Evolutionary conservation across 2,113 vertebrate species (phyloP).

Genomic region (Stercorarius parasiticus): DNA sequence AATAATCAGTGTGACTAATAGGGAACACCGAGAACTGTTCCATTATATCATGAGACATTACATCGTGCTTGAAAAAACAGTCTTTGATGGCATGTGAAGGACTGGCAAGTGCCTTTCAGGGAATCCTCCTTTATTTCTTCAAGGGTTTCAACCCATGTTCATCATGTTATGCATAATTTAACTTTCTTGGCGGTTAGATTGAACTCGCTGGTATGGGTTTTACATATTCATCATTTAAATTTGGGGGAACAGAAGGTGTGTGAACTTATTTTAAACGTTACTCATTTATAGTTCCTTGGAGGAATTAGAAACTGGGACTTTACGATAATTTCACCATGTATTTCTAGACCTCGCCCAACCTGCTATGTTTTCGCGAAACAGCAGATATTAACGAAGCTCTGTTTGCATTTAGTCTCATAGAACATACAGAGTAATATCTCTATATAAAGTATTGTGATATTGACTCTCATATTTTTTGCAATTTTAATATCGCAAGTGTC

Average conservation of each 20-base stretch:
- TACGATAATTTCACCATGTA: slow-evolving; percentile 31
- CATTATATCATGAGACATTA: slow-evolving; percentile 55
- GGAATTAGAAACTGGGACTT: slow-evolving; percentile 31
- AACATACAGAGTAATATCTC: slow-evolving; percentile 16
- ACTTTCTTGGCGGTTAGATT: background rate
- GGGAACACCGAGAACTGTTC: slow-evolving; percentile 6
- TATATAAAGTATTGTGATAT: background rate
- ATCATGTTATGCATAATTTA: slow-evolving; percentile 12
- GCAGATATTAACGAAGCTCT: slow-evolving; percentile 21
- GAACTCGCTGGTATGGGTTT: background rate
- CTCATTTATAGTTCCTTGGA: slow-evolving; percentile 45
- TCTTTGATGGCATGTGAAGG: slow-evolving; percentile 26
- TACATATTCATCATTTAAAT: slow-evolving; percentile 16
- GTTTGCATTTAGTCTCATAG: slow-evolving; percentile 7
- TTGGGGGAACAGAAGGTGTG: background rate
- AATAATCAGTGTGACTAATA: slow-evolving; percentile 52
- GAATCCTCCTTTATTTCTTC: slow-evolving; percentile 63
- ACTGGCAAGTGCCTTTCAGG: slow-evolving; percentile 44
- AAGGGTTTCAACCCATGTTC: slow-evolving; percentile 42
- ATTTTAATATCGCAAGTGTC: slow-evolving; percentile 14
- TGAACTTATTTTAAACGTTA: slow-evolving; percentile 34
- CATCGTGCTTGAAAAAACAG: slow-evolving; percentile 34
- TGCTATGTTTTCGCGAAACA: slow-evolving; percentile 14
- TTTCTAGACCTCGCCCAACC: slow-evolving; percentile 37
- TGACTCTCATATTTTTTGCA: background rate